Conservation (phyloP, 2,113 vertebrate species). For the Pygoscelis antarcticus region DNA sequence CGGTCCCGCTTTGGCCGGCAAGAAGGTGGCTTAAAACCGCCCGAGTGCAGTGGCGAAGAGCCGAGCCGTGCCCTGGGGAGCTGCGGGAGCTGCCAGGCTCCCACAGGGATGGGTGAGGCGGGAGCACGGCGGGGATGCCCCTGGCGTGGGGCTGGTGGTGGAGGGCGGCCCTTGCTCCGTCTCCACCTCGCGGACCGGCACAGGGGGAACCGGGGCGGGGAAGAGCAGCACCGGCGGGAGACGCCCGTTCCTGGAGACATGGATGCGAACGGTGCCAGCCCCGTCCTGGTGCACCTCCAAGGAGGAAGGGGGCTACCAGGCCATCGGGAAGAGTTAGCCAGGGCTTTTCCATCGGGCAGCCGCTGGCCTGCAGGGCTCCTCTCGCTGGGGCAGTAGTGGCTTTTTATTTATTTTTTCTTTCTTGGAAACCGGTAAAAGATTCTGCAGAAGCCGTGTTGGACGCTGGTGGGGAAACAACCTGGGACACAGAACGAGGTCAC, state of each 20-base stretch:
- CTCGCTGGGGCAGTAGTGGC: neutral
- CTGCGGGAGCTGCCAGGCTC: neutral
- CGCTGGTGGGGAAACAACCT: neutral
- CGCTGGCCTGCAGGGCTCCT: neutral
- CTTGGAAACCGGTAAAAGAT: constrained; percentile 32
- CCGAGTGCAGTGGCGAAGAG: neutral
- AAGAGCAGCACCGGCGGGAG: rapidly evolving
- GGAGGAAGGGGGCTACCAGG: neutral
- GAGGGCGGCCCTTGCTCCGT: neutral
- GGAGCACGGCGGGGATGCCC: rapidly evolving
- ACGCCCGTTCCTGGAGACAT: rapidly evolving
- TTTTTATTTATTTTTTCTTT: neutral
- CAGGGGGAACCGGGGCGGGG: rapidly evolving
- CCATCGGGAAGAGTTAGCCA: neutral
- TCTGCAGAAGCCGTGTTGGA: neutral
- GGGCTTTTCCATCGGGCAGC: neutral
- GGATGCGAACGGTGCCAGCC: rapidly evolving
- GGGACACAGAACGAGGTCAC: neutral
- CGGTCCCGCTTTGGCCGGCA: rapidly evolving
- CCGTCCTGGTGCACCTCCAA: neutral
- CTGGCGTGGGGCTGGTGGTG: rapidly evolving
- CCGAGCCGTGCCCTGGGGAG: neutral
- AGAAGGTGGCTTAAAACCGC: neutral
- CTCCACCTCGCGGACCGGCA: neutral
- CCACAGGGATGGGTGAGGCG: neutral